Conservation (phyloP, 2,113 vertebrate genomes). For the Podocnemis expansa region DNA sequence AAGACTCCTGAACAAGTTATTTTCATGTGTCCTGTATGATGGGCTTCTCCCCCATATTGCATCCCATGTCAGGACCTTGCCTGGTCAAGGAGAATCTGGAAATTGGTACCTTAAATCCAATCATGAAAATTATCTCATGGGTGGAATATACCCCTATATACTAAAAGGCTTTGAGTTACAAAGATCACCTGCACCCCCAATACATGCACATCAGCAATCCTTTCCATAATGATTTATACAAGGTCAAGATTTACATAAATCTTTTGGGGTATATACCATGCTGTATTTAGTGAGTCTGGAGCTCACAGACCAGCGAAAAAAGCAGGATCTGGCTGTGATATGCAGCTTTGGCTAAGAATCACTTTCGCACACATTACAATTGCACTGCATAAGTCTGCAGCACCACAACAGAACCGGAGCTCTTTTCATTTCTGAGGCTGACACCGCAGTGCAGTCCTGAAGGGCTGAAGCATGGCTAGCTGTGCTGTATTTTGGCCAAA, state of each 20-base stretch:
- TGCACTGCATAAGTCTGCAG: not conserved
- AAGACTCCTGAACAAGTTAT: not conserved
- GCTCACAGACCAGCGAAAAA: not conserved
- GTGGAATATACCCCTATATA: not conserved
- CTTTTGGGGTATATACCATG: not conserved
- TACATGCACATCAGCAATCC: not conserved
- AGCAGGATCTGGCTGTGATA: not conserved
- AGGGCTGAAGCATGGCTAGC: not conserved
- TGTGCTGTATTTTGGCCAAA: accelerated
- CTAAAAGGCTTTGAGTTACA: not conserved
- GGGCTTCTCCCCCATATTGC: not conserved
- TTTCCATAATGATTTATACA: not conserved
- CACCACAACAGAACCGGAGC: accelerated
- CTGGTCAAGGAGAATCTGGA: not conserved
- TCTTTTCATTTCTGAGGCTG: accelerated
- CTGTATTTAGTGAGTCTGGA: not conserved
- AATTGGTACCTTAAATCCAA: not conserved
- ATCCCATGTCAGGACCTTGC: not conserved
- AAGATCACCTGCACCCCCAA: not conserved
- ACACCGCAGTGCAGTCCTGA: not conserved
- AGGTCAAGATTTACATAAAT: not conserved
- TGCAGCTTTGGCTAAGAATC: not conserved
- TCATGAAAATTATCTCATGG: not conserved
- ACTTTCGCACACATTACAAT: not conserved
- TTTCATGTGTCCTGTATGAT: not conserved